Evolutionary conservation across 92 coral and sea anemone species (phyloP), one percentile per base, ranked within the genome.

Genomic region (Zoanthus sansibaricus): DNA sequence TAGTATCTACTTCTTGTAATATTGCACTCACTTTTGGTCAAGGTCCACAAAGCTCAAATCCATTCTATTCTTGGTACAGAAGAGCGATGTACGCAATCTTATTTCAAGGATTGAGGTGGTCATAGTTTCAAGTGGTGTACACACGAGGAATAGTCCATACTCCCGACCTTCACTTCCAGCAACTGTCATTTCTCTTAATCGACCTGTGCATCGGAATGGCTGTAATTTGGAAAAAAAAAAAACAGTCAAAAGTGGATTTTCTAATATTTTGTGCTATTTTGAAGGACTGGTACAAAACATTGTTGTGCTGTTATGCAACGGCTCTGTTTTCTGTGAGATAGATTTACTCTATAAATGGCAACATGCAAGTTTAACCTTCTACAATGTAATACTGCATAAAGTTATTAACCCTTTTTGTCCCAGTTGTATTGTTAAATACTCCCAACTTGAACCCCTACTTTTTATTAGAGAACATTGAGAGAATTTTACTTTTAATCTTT

Each of bases 141-240:
- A 97, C 30, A 97, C 92, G 37, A 97, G 93, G 68, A 97, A 97
- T 13, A 97, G 84, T 11, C 97, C 99, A 79, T 92, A 93, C 17
- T 93, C 98, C 6, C 93, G 82, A 66, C 83, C 90, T 59, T 95
- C 95, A 32, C 92, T 89, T 73, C 95, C 98, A 37, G 97, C 94
- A 11, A 95, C 92, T 0, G 96, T 94, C 94, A 97, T 92, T 55
- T 97, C 98, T 48, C 98, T 95, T 42, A 97, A 71, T 45, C 99
- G 99, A 10, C 99, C 99, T 87, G 92, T 95, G 71, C 99, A 97
- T 77, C 94, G 93, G 92, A 97, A 97, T 67, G 99, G 99, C 99
- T 97, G 77, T 25, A 74, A 88, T 90, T 16, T 17, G 3, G 31
- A 16, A 62, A 71, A 25, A 62, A 71, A 25, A 25, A 25, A 62